Percentiles rank a stretch among this genome's conserved stretches.
Evolutionary conservation across 2,888 invertebrate species (phyloP).

Genomic region (Caenorhabditis becei): DNA sequence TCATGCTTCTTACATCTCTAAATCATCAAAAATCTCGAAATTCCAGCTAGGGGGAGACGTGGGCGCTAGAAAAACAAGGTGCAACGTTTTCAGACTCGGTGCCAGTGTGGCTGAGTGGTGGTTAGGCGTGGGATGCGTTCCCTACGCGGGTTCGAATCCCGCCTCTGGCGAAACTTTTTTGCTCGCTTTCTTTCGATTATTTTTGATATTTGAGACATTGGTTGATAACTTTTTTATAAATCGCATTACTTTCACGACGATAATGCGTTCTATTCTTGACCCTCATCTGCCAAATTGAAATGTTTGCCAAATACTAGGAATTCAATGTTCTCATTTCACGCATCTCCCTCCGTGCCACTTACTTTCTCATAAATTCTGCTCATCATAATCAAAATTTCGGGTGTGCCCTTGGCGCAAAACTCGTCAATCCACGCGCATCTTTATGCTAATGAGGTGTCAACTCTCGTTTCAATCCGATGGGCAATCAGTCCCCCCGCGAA

Average conservation of each 20-base stretch:
- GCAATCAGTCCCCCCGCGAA: slow-evolving; percentile 43
- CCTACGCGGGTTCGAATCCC: slow-evolving; percentile 20
- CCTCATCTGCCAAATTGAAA: no score
- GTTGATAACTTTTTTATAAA: no score
- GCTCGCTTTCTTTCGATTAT: neutral
- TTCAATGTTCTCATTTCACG: neutral
- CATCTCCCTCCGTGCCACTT: slow-evolving; percentile 13
- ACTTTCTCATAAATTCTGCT: slow-evolving; percentile 16
- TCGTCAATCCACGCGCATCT: slow-evolving; percentile 49
- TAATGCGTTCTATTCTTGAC: no score
- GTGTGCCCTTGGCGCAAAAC: slow-evolving; percentile 23
- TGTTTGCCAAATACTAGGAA: no score
- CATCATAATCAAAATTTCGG: slow-evolving; percentile 43
- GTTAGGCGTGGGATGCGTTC: neutral
- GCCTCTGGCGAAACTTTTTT: slow-evolving; percentile 7
- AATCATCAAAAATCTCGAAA: neutral
- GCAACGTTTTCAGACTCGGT: neutral
- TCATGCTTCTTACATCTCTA: neutral
- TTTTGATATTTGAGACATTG: no score
- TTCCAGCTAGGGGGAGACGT: no score
- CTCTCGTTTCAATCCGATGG: slow-evolving; percentile 59
- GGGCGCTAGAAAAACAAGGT: neutral
- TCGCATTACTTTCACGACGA: no score
- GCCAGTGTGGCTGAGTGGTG: slow-evolving; percentile 23
- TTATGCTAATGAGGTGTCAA: slow-evolving; percentile 61